Evolutionary conservation across 2,797 vertebrate genomes (phyloP), one percentile per base, ranked within the genome.

Genomic region (Vespertilio murinus): DNA sequence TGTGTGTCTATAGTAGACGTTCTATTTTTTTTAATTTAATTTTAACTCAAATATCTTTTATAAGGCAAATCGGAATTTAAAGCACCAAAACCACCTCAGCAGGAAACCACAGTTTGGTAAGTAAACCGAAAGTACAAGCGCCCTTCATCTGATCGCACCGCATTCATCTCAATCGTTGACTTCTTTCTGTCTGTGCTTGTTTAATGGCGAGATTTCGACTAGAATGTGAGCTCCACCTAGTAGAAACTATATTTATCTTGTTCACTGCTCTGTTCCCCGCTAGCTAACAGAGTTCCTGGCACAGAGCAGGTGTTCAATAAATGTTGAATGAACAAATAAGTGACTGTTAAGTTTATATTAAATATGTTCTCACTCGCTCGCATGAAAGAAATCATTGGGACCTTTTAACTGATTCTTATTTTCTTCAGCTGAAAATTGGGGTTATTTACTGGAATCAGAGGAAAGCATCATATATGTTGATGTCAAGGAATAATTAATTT

Each of bases 11-110:
- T 42, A 54, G n/a, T 67, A 82, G 56, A 49, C 52, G 83, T 82
- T 49, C 33, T 93, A 6, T 42, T 33, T 88, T 65, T 42, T 81
- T 13, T n/a, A n/a, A 17, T 75, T 56, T 67, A 11, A 69, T 81
- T 91, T 94, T 87, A 90, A 71, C 30, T 93, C 77, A 86, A 91
- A 82, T 82, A 71, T 92, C 17, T 93, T 85, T 56, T 52, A 47
- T 3, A 61, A 40, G 3, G 10, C 20, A 90, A 93, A 93, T 95
- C 17, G 85, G 79, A 94, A 65, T 84, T 69, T 65, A 73, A 16
- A 23, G 77, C 45, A 65, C 69, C 87, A 52, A 83, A 91, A 71
- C n/a, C 11, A 78, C 28, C 64, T 80, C 42, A 69, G 25, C 40
- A 79, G n/a, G 56, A 82, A 94, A 70, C 35, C 3, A 20, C 20